A percentile compares a stretch with the other conserved stretches of the same genome.
phyloP scores from a whole-genome alignment of 2,113 vertebrate species.

The Vulpes ferrilata region DNA sequence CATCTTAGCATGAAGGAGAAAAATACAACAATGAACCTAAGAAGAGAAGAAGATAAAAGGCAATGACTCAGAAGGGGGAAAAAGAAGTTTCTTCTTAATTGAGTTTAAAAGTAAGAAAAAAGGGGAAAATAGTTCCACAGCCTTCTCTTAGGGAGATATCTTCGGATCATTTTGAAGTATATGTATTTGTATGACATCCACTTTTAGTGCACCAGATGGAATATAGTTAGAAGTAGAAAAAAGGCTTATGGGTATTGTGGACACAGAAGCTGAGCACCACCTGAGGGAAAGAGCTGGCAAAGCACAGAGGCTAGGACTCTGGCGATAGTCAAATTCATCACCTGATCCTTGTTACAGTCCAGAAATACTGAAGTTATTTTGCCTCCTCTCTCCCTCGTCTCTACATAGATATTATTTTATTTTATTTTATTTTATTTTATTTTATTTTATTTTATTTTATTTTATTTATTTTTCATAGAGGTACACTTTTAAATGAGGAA shows the following conservation, averaged over 20 bases:
- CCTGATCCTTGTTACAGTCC: neutral
- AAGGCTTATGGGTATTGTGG: neutral
- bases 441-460: neutral
- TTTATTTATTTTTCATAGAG: neutral
- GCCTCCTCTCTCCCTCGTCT: neutral
- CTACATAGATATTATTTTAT: neutral
- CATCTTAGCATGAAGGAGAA: constrained; percentile 70
- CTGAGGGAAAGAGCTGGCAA: neutral
- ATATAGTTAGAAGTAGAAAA: neutral
- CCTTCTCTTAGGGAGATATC: constrained; percentile 77
- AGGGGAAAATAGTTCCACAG: constrained; percentile 59
- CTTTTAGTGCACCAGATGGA: neutral
- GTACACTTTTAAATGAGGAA: neutral
- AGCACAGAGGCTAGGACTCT: neutral
- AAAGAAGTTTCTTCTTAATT: constrained; percentile 84
- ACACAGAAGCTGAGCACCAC: neutral
- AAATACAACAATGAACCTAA: constrained; percentile 82
- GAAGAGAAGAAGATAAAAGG: constrained; percentile 85
- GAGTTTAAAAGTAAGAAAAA: constrained; percentile 74
- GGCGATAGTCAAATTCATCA: neutral
- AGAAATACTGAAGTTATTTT: neutral
- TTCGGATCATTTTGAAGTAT: constrained; percentile 63
- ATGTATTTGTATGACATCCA: neutral
- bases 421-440: neutral
- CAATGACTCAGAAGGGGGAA: constrained; percentile 60